Conservation (phyloP, 2,113 vertebrate species). For the Ochotona princeps region DNA sequence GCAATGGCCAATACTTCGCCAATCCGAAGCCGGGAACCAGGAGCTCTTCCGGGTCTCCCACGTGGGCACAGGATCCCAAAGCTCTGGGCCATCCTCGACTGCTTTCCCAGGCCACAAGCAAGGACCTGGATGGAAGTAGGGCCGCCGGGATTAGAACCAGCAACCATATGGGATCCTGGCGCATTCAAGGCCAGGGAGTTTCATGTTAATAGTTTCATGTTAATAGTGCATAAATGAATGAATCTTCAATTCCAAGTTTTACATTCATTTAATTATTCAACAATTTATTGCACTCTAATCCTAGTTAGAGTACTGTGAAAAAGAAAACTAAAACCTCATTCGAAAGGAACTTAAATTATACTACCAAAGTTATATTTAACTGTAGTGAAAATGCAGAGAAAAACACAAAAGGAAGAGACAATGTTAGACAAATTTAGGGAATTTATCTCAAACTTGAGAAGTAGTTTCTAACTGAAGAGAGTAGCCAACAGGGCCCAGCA, state of each 20-base stretch:
- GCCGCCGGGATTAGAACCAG: too few relatives aligned
- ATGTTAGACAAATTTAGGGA: not conserved
- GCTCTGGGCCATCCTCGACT: too few relatives aligned
- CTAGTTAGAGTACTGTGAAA: not conserved
- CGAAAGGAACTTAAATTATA: not conserved
- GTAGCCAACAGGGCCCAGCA: too few relatives aligned
- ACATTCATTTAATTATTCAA: slow-evolving; percentile 7
- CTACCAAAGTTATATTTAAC: slow-evolving; percentile 6
- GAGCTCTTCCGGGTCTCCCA: too few relatives aligned
- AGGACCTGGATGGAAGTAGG: too few relatives aligned
- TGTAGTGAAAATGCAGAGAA: not conserved
- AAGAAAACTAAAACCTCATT: not conserved
- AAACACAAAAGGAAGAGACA: slow-evolving; percentile 18
- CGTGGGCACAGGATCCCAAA: too few relatives aligned
- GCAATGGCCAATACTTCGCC: too few relatives aligned
- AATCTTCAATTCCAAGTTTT: not conserved
- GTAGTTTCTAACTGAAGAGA: not conserved
- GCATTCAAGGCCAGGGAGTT: too few relatives aligned
- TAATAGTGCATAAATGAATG: not conserved
- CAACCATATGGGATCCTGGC: too few relatives aligned
- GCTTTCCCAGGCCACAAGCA: too few relatives aligned
- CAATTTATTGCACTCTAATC: not conserved
- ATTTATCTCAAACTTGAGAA: not conserved
- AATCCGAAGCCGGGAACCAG: too few relatives aligned
- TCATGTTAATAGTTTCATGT: not conserved